These are phyloP conservation scores for Grantiella picta DNA, from an alignment of 2,113 vertebrate species.

Conservation along the genomic window DNA sequence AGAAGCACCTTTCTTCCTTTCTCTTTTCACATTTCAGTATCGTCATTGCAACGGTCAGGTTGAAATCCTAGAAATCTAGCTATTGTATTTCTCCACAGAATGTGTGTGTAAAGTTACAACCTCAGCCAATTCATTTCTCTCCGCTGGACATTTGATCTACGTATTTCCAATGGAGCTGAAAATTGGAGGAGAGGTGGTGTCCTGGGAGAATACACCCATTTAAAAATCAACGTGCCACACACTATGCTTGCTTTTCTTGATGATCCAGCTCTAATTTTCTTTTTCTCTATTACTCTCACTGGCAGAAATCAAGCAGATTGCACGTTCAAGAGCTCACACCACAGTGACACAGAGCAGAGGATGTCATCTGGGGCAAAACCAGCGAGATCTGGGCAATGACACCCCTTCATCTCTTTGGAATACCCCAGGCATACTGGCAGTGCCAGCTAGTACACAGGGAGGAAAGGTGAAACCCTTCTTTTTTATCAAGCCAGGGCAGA, in stretches of 20 bases:
- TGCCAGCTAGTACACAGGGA: not conserved
- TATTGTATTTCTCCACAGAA: not conserved
- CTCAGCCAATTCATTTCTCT: not conserved
- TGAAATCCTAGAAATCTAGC: not conserved
- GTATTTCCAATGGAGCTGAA: not conserved
- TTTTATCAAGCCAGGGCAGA: not conserved
- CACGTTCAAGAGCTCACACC: rapidly evolving
- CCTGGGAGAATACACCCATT: not conserved
- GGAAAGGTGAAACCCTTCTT: not conserved
- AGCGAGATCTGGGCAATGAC: not conserved
- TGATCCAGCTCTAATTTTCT: not conserved
- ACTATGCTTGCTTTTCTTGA: not conserved
- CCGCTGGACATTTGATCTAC: not conserved
- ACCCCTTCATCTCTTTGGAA: not conserved
- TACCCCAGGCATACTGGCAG: not conserved
- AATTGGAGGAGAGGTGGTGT: not conserved
- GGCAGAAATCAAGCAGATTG: not conserved
- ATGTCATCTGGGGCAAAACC: not conserved
- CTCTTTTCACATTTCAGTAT: not conserved
- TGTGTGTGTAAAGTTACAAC: not conserved
- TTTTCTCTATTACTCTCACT: not conserved
- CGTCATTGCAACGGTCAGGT: not conserved
- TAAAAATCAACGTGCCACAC: not conserved
- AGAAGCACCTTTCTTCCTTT: not conserved
- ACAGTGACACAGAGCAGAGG: not conserved